Evolutionary conservation across 1,140 invertebrate species (phyloP).

Genomic region (Hylaeus volcanicus): DNA sequence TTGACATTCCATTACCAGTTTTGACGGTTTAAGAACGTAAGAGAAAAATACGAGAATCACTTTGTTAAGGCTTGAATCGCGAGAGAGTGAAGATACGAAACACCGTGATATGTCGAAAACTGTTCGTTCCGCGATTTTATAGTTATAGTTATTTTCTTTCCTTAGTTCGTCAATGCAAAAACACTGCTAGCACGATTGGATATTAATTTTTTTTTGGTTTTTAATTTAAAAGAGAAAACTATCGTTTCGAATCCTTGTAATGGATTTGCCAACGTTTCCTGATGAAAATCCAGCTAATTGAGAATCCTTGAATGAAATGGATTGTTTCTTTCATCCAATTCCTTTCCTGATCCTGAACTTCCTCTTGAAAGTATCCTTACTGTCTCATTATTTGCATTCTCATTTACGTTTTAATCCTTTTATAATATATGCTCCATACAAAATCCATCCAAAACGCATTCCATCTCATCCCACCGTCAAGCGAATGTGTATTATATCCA

Average conservation of each 20-base stretch:
- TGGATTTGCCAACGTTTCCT: slow-evolving; percentile 70
- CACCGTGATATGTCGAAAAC: slow-evolving; percentile 39
- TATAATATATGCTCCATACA: slow-evolving; percentile 73
- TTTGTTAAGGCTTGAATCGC: slow-evolving; percentile 17
- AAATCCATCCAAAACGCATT: slow-evolving; percentile 78
- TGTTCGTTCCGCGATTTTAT: slow-evolving; percentile 21
- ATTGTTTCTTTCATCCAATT: slow-evolving; percentile 63
- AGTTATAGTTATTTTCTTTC: slow-evolving; percentile 32
- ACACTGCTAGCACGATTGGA: slow-evolving; percentile 47
- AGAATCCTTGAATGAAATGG: slow-evolving; percentile 67
- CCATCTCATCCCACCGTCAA: slow-evolving; percentile 72
- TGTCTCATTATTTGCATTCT: slow-evolving; percentile 63
- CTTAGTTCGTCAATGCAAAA: slow-evolving; percentile 41
- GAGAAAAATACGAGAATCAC: slow-evolving; percentile 34
- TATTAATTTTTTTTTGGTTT: slow-evolving; percentile 21
- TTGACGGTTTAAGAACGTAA: slow-evolving; percentile 38
- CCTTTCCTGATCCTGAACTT: slow-evolving; percentile 69
- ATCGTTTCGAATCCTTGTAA: slow-evolving; percentile 67
- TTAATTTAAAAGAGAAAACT: slow-evolving; percentile 49
- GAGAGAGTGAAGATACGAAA: slow-evolving; percentile 35
- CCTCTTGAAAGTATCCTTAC: slow-evolving; percentile 69
- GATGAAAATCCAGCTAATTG: slow-evolving; percentile 73
- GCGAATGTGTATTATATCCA: slow-evolving; percentile 78
- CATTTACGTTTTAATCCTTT: slow-evolving; percentile 68
- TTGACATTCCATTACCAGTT: slow-evolving; percentile 65